Evolutionary conservation across 2,888 invertebrate genomes (phyloP), one percentile per base, ranked within the genome.

Genomic region (Sialis fuliginosa): DNA sequence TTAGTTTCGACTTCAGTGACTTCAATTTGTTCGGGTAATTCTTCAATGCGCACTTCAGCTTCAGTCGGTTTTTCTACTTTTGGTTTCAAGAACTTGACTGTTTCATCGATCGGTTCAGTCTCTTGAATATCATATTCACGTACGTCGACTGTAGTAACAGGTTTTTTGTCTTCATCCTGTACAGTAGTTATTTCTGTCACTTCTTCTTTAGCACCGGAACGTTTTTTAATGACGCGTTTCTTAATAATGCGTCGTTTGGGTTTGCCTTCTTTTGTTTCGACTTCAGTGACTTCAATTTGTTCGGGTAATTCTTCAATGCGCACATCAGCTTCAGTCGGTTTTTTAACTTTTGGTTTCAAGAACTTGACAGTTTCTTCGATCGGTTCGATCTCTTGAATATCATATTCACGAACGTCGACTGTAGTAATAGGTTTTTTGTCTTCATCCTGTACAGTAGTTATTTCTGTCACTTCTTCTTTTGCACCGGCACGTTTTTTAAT

Each of bases 121-220:
- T 46, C 55, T 44, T 57, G 58, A 32, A 43, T 42, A 31, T 48
- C 31, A 48, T 55, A 8, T 51, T 48, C 32, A 39, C 47, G 45
- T 34, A 52, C 49, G 32, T 45, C 48, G 42, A 48, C 45, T 34
- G 39, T 50, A n/a, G 51, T 45, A 50, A 49, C 46, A 7, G 48
- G 49, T 49, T 46, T 47, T 32, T 51, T 48, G 34, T 49, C 48
- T 44, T 51, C 51, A 44, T 54, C 48, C 52, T 67, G 65, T 37
- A 63, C 57, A 1, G 59, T 63, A 7, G 58, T 57, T 56, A 68
- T 67, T 65, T 70, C 48, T 32, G 52, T 52, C 30, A 53, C 56
- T 55, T 56, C 54, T 40, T 60, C 46, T 54, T 54, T 58, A 7
- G 55, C 58, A 10, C 60, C 62, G 48, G 58, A 56, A 42, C 56